Evolutionary conservation across 2,113 vertebrate genomes (phyloP).

Genomic region (Scophthalmus maximus): DNA sequence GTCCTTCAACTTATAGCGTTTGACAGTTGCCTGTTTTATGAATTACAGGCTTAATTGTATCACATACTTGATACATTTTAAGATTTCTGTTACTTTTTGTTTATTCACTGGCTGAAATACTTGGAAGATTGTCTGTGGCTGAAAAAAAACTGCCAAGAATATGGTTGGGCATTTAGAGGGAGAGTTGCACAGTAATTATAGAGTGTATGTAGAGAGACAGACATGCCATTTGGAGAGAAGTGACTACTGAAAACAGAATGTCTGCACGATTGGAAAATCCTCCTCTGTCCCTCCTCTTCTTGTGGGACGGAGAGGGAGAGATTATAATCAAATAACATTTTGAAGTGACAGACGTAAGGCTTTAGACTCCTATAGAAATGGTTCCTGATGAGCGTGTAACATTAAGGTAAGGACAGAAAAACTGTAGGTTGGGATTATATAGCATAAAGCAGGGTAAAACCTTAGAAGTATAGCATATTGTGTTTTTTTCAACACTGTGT

Average conservation of each 20-base stretch:
- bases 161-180: conserved; percentile 63
- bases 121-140: conserved; percentile 58
- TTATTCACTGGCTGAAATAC: conserved; percentile 49
- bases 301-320: conserved; percentile 51
- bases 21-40: not conserved
- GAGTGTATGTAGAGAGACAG: conserved; percentile 67
- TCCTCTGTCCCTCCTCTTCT: conserved; percentile 69
- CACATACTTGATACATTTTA: not conserved
- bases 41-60: conserved; percentile 11
- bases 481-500: not conserved
- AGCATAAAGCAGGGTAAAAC: not conserved
- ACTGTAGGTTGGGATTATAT: not conserved
- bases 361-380: conserved; percentile 22
- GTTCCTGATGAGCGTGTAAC: conserved; percentile 16
- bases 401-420: conserved; percentile 58
- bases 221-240: conserved; percentile 67
- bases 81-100: conserved; percentile 26
- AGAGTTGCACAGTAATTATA: conserved; percentile 76
- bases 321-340: conserved; percentile 56
- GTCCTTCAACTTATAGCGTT: not conserved
- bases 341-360: conserved; percentile 22
- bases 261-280: conserved; percentile 64
- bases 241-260: conserved; percentile 53
- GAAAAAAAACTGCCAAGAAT: conserved; percentile 60
- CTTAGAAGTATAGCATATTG: not conserved